A percentile compares a stretch with the other conserved stretches of the same genome.
These are phyloP conservation scores for Myodes glareolus DNA, from an alignment of 2,113 vertebrate genomes.

Conservation along the genomic window DNA sequence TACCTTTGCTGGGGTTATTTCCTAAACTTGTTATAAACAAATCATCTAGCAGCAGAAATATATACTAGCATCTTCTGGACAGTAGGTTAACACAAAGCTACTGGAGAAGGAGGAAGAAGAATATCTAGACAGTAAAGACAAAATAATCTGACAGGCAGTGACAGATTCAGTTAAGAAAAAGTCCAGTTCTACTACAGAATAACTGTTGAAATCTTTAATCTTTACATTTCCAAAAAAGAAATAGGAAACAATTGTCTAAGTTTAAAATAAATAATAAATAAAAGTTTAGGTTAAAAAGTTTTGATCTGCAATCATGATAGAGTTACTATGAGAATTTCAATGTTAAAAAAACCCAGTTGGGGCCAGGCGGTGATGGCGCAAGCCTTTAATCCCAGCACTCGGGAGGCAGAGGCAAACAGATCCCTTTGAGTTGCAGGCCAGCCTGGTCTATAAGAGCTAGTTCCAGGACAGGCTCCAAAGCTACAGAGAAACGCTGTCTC, in stretches of 20 bases:
- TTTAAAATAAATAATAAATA: not conserved
- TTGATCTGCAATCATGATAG: not conserved
- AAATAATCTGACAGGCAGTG: not conserved
- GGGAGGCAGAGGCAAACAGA: too few species aligned
- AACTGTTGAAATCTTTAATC: not conserved
- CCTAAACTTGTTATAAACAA: conserved; percentile 23
- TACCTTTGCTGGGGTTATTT: not conserved
- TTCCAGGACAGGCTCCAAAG: too few species aligned
- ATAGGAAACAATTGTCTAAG: not conserved
- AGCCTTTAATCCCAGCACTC: too few species aligned
- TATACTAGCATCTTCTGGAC: not conserved
- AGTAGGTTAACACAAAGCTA: not conserved
- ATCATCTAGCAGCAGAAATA: not conserved
- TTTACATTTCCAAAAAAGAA: not conserved
- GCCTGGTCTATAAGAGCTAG: too few species aligned
- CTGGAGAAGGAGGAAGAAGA: not conserved
- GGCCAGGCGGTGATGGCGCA: too few species aligned
- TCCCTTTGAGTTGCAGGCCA: too few species aligned
- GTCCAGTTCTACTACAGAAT: not conserved
- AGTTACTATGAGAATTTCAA: conserved; percentile 7
- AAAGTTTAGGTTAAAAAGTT: not conserved
- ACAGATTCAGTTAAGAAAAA: not conserved
- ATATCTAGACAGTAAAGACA: not conserved
- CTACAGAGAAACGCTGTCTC: too few species aligned
- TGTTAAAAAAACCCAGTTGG: not conserved